These are phyloP conservation scores for Vicugna pacos DNA, from an alignment of 2,113 vertebrate species.

Conservation along the genomic window DNA sequence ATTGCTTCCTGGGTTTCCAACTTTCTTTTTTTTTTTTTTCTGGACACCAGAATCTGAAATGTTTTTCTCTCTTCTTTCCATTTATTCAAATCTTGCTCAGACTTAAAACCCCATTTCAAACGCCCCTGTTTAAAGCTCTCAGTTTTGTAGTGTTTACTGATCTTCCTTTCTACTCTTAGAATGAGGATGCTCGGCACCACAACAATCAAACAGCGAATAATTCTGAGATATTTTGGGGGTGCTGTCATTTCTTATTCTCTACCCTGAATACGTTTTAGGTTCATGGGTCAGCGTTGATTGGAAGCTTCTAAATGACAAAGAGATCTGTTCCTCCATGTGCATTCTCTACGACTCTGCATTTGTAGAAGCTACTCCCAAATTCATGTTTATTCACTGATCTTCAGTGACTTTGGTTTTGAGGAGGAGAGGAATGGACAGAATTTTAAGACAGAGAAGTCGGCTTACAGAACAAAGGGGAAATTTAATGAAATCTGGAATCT, in stretches of 20 bases:
- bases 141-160: neutral
- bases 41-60: neutral
- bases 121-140: neutral
- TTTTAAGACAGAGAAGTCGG: conserved; percentile 6
- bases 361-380: conserved; percentile 32
- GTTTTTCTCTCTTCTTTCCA: neutral
- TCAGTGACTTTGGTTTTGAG: conserved; percentile 41
- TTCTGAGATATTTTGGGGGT: conserved; percentile 24
- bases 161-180: neutral
- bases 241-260: neutral
- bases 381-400: conserved; percentile 5
- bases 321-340: neutral
- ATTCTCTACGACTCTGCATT: neutral
- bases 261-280: neutral
- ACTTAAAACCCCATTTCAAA: neutral
- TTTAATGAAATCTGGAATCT: conserved; percentile 63
- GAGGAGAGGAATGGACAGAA: conserved; percentile 8
- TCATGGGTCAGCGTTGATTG: neutral
- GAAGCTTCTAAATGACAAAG: conserved; percentile 23
- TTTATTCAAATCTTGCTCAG: conserved; percentile 45
- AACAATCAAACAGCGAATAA: neutral
- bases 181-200: neutral
- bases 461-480: conserved; percentile 58
- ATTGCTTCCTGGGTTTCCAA: neutral
- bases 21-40: neutral